Conservation (phyloP, 2,797 vertebrate species). For the Pitangus sulphuratus region DNA sequence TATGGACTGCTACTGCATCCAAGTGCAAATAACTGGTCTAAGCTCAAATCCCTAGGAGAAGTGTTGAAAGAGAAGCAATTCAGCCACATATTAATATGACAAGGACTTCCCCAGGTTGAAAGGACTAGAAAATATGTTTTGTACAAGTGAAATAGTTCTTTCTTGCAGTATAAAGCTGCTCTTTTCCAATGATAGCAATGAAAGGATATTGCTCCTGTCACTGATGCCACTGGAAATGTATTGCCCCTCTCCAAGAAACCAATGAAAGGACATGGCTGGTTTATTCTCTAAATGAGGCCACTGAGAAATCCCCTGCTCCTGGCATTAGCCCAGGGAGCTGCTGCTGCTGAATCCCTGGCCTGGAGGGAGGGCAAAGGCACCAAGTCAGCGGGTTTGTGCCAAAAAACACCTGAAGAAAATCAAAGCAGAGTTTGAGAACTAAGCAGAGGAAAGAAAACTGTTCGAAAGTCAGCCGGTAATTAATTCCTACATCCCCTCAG, state of each 20-base stretch:
- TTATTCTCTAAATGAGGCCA: conserved; percentile 36
- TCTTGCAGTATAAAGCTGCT: conserved; percentile 3
- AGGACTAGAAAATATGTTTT: conserved; percentile 20
- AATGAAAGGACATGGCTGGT: conserved; percentile 49
- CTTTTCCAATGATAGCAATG: conserved; percentile 42
- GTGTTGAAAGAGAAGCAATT: conserved; percentile 36
- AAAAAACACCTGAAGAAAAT: background rate
- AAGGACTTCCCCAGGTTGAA: conserved; percentile 47
- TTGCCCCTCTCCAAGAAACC: conserved; percentile 23
- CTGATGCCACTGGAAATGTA: conserved; percentile 53
- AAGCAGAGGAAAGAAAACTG: background rate
- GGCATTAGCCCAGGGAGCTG: background rate
- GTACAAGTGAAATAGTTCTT: conserved; percentile 11
- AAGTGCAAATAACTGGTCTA: conserved; percentile 19
- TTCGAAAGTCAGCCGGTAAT: background rate
- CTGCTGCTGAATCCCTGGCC: background rate
- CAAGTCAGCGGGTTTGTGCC: background rate
- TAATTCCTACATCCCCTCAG: background rate
- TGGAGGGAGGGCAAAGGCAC: background rate
- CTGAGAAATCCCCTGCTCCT: background rate
- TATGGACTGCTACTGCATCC: conserved; percentile 7
- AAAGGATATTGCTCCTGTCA: conserved; percentile 66
- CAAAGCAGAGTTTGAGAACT: background rate
- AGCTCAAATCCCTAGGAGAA: conserved; percentile 35
- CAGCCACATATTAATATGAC: conserved; percentile 1